Percentiles rank a stretch among this genome's conserved stretches.
Evolutionary conservation across 2,113 vertebrate species (phyloP).

Genomic region (Chlorocebus sabaeus): DNA sequence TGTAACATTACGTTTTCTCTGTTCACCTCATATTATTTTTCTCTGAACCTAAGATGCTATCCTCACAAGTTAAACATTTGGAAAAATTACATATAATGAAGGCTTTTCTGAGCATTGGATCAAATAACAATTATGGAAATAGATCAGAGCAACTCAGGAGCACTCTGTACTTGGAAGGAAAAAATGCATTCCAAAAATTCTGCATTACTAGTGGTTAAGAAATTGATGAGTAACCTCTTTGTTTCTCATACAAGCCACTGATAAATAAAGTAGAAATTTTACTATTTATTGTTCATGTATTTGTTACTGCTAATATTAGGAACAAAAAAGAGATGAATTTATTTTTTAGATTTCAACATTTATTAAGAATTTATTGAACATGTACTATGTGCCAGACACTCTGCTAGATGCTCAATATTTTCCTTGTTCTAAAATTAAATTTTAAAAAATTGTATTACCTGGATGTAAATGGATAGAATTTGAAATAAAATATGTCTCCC

Average conservation of each 20-base stretch:
- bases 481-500: neutral
- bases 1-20: neutral
- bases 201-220: neutral
- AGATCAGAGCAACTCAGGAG: neutral
- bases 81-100: neutral
- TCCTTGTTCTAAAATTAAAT: neutral
- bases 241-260: neutral
- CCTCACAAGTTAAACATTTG: neutral
- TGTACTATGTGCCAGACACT: neutral
- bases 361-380: neutral
- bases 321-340: neutral
- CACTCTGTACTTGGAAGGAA: neutral
- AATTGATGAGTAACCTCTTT: conserved; percentile 6
- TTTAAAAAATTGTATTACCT: neutral
- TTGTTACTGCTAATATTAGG: neutral
- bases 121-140: neutral
- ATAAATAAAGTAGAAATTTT: neutral
- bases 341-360: neutral
- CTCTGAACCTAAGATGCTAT: neutral
- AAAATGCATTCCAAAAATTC: conserved; percentile 7
- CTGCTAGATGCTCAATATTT: neutral
- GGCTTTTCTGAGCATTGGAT: neutral
- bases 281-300: neutral
- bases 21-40: neutral
- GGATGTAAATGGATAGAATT: neutral